Evolutionary conservation across 1,140 invertebrate species (phyloP).

Genomic region (Bombus haemorrhoidalis): DNA sequence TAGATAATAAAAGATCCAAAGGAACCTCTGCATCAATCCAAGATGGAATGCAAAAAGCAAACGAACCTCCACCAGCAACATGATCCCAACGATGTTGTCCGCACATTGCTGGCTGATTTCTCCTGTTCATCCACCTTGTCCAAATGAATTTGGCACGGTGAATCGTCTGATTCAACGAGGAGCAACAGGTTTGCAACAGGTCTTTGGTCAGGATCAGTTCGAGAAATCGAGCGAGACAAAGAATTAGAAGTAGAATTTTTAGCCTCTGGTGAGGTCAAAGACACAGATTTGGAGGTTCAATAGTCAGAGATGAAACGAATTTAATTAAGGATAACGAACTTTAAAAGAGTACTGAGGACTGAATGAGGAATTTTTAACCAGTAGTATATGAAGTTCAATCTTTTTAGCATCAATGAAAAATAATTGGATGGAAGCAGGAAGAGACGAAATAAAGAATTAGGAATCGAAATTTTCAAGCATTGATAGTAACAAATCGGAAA

Average conservation of each 20-base stretch:
- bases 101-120: neutral
- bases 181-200: constrained; percentile 40
- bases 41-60: constrained; percentile 2
- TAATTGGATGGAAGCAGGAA: neutral
- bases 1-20: too few relatives aligned
- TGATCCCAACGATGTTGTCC: neutral
- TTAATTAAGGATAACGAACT: neutral
- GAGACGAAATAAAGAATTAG: neutral
- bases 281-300: neutral
- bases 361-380: neutral
- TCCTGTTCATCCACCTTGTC: neutral
- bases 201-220: neutral
- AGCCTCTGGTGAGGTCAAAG: neutral
- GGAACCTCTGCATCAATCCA: neutral
- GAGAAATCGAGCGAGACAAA: neutral
- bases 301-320: neutral
- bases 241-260: constrained; percentile 10
- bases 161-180: constrained; percentile 4
- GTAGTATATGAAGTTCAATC: neutral
- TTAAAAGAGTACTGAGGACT: neutral
- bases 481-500: neutral
- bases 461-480: neutral
- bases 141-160: constrained; percentile 19
- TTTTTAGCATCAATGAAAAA: neutral
- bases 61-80: neutral